A percentile compares a stretch with the other conserved stretches of the same genome.
phyloP scores from a whole-genome alignment of 2,888 invertebrate genomes.

The Esperia sulphurella region DNA sequence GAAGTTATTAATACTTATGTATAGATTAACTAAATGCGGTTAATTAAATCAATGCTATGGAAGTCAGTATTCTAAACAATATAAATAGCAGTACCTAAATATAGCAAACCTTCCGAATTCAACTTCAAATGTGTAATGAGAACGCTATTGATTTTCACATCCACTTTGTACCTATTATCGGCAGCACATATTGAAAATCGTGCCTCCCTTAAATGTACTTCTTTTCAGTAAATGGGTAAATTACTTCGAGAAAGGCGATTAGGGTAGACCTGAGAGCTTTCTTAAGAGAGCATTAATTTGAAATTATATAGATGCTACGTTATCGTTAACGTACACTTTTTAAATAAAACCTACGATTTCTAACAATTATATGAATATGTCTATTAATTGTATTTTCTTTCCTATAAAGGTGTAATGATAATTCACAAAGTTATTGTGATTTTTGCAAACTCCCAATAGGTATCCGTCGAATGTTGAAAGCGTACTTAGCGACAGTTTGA shows the following conservation, averaged over 20 bases:
- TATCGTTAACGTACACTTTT: too few species aligned
- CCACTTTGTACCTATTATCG: background rate
- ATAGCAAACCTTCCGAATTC: background rate
- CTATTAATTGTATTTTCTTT: too few species aligned
- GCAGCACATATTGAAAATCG: slow-evolving; percentile 7
- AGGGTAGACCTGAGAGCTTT: background rate
- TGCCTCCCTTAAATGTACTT: slow-evolving; percentile 3
- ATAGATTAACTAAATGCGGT: background rate
- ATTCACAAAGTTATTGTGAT: too few species aligned
- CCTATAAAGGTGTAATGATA: too few species aligned
- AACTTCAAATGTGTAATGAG: background rate
- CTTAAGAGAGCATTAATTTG: background rate
- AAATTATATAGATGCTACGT: background rate
- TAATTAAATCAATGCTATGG: background rate
- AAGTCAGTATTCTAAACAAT: background rate
- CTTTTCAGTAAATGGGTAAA: slow-evolving; percentile 4
- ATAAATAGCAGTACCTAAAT: background rate
- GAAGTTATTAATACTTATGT: too few species aligned
- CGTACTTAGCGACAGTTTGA: too few species aligned
- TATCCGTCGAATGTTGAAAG: too few species aligned
- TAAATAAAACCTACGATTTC: too few species aligned
- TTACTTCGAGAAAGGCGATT: background rate
- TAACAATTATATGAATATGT: too few species aligned
- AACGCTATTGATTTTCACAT: background rate
- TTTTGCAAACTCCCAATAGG: too few species aligned